A percentile compares a stretch with the other conserved stretches of the same genome.
Conservation (phyloP, 2,113 vertebrate species). For the Sialia sialis region DNA sequence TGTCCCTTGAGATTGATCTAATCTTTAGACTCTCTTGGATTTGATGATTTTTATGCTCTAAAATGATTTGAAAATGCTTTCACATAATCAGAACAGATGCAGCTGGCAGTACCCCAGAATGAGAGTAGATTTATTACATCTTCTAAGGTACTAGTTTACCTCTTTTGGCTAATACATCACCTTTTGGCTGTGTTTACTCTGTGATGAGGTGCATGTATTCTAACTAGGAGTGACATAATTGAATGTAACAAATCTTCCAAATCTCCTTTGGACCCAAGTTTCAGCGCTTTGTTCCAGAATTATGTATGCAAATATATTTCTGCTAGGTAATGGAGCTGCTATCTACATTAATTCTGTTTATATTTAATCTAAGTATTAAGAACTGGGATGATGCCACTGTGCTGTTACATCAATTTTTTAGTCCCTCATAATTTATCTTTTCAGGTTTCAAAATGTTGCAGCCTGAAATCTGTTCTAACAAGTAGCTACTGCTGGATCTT, state of each 20-base stretch:
- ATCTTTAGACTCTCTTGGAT: conserved; percentile 15
- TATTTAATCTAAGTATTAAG: conserved; percentile 1
- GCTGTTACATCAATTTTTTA: not conserved
- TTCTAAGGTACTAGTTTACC: not conserved
- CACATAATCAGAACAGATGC: not conserved
- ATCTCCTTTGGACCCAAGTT: not conserved
- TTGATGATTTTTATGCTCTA: not conserved
- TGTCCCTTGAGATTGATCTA: not conserved
- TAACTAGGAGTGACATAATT: not conserved
- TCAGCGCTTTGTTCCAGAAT: conserved; percentile 10
- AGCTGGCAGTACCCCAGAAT: not conserved
- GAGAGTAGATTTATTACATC: not conserved
- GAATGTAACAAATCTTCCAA: not conserved
- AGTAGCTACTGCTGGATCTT: not conserved
- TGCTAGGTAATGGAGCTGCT: not conserved
- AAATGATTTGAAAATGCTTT: not conserved
- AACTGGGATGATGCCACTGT: not conserved
- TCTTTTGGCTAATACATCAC: not conserved
- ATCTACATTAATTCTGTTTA: not conserved
- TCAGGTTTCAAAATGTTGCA: not conserved
- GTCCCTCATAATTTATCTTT: not conserved
- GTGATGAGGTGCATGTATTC: not conserved
- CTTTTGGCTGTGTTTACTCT: not conserved
- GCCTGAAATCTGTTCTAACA: not conserved
- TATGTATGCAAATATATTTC: conserved; percentile 9